Conservation (phyloP, 2,888 invertebrate genomes). For the Augochlorella aurata region DNA sequence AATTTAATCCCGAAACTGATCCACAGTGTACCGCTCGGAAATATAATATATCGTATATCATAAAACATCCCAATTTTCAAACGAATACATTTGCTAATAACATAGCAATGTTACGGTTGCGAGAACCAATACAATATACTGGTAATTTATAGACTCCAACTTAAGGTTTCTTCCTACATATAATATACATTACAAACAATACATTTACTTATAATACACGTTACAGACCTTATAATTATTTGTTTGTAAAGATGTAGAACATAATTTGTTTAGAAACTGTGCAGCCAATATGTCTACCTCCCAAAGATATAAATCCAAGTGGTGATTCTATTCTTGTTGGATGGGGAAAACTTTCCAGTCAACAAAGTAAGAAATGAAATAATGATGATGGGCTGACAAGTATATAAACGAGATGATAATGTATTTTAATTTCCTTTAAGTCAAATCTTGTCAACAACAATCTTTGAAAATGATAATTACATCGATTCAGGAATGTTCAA, state of each 20-base stretch:
- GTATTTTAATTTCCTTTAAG: conserved; percentile 59
- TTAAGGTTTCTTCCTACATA: too few relatives aligned
- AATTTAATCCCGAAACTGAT: conserved; percentile 88
- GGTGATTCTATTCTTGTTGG: conserved; percentile 86
- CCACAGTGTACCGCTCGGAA: conserved; percentile 89
- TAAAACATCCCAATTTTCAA: conserved; percentile 90
- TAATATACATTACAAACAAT: too few relatives aligned
- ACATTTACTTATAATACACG: too few relatives aligned
- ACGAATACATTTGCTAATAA: conserved; percentile 84
- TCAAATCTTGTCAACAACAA: conserved; percentile 83
- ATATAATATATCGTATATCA: conserved; percentile 88
- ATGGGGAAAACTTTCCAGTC: conserved; percentile 89
- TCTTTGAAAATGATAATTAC: conserved; percentile 86
- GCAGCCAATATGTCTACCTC: conserved; percentile 88
- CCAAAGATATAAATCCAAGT: conserved; percentile 74
- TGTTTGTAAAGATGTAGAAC: conserved; percentile 12
- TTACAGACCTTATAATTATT: neutral
- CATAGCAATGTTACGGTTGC: conserved; percentile 88
- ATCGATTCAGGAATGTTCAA: conserved; percentile 86
- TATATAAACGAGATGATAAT: neutral
- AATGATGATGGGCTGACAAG: neutral
- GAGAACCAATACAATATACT: conserved; percentile 87
- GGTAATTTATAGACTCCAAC: conserved; percentile 79
- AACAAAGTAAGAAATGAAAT: conserved; percentile 79
- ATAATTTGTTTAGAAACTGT: conserved; percentile 85